Evolutionary conservation across 2,113 vertebrate species (phyloP), one percentile per base, ranked within the genome.

Genomic region (Indicator indicator): DNA sequence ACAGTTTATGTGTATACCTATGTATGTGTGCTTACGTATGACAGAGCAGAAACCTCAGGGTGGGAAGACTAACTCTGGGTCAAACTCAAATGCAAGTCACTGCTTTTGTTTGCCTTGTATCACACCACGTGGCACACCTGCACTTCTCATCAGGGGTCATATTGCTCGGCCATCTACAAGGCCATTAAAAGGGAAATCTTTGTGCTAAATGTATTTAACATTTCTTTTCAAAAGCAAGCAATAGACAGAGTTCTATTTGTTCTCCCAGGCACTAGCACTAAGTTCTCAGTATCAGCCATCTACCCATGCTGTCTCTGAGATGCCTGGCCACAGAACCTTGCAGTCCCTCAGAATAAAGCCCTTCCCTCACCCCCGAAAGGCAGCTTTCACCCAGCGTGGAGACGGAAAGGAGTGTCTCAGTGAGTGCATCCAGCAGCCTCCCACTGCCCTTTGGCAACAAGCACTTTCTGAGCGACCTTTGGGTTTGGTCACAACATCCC

Each of bases 111-210:
- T 87, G 18, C 64, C 21, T 88, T 6, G 1, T 1, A 13, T 82
- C 56, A 33, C 40, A 52, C 16, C 0, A 0, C 9, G 2, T 8
- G 20, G 42, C 59, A 64, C 8, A 72, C 0, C 0, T 9, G 33
- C 36, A 2, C 10, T 58, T 28, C 44, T 80, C 50, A 28, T 23
- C 0, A 0, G 3, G 8, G 36, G 36, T 69, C 46, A 52, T 18
- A 30, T 11, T 42, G 24, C 16, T 40, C 23, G 54, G 50, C 75
- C 32, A 4, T 58, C 89, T n/a, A 86, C 54, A n/a, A 2, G 55
- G 50, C 52, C 62, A n/a, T 62, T 48, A 55, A 55, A 81, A 92
- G 32, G 24, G 18, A 78, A 69, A 68, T 33, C 74, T 68, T 87
- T 13, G 42, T 72, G n/a, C 23, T 83, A 70, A 83, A 62, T 4